Conservation (phyloP, 2,113 vertebrate genomes). For the Aegotheles bennettii region DNA sequence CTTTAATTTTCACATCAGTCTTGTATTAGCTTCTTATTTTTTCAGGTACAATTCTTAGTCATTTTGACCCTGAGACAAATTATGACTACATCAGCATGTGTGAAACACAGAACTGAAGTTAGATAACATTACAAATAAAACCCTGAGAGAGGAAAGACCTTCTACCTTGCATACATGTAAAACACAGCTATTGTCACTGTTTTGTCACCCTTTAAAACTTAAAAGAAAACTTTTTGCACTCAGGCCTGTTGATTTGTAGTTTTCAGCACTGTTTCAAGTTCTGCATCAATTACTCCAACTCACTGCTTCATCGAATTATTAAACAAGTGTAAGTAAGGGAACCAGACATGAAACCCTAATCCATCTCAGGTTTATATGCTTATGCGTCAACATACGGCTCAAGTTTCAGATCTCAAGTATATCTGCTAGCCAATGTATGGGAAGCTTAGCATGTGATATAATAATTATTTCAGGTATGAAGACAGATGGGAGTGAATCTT, state of each 20-base stretch:
- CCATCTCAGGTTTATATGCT: neutral
- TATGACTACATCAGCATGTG: neutral
- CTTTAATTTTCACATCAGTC: neutral
- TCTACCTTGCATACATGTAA: neutral
- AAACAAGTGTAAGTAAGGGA: neutral
- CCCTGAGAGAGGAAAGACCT: neutral
- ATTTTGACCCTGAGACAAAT: neutral
- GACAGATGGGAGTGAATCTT: neutral
- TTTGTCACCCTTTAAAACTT: neutral
- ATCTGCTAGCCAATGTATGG: neutral
- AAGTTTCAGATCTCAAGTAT: neutral
- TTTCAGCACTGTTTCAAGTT: neutral
- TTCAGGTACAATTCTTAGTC: neutral
- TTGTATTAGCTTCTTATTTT: neutral
- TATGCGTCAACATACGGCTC: neutral
- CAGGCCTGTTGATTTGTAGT: neutral
- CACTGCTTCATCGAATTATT: neutral
- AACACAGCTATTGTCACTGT: neutral
- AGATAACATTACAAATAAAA: neutral
- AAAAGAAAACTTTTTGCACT: neutral
- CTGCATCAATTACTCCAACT: neutral
- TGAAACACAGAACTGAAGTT: neutral
- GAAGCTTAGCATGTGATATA: rapidly evolving
- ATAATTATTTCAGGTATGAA: neutral
- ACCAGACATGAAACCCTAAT: neutral